These are phyloP conservation scores for Agraylea sexmaculata DNA, from an alignment of 1,140 invertebrate genomes.

Conservation along the genomic window DNA sequence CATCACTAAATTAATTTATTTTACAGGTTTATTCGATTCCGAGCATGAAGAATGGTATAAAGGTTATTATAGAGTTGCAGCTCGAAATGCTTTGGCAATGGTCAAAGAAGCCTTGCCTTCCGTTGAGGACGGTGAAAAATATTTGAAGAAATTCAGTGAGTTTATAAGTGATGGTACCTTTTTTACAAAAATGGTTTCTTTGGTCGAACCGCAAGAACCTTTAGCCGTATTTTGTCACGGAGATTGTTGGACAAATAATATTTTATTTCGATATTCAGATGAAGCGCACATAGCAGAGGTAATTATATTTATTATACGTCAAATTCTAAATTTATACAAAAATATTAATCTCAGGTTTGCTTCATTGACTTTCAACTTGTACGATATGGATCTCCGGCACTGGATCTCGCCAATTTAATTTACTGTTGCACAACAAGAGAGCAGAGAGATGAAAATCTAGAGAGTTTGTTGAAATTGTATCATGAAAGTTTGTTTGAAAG, in stretches of 20 bases:
- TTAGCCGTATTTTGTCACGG: conserved; percentile 59
- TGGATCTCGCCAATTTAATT: conserved; percentile 54
- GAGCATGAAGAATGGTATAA: conserved; percentile 58
- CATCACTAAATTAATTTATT: neutral
- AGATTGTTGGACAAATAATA: conserved; percentile 67
- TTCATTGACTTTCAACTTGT: conserved; percentile 58
- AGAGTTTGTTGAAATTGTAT: conserved; percentile 46
- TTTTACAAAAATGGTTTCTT: conserved; percentile 53
- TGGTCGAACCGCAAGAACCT: conserved; percentile 47
- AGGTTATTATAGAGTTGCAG: conserved; percentile 52
- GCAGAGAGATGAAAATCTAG: conserved; percentile 44
- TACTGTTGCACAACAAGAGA: conserved; percentile 52
- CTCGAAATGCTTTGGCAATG: conserved; percentile 53
- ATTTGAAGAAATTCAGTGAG: conserved; percentile 45
- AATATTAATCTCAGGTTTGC: conserved; percentile 39
- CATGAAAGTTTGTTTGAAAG: conserved; percentile 38
- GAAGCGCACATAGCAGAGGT: conserved; percentile 40
- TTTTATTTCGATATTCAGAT: conserved; percentile 48
- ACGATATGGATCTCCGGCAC: conserved; percentile 53
- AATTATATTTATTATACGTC: conserved; percentile 4
- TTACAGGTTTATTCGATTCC: conserved; percentile 45
- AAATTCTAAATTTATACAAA: conserved; percentile 2
- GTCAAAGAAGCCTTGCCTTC: conserved; percentile 45
- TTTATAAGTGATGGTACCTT: conserved; percentile 53
- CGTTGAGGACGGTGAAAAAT: conserved; percentile 37